Evolutionary conservation across 2,888 invertebrate species (phyloP).

Genomic region (Pristionchus exspectatus): DNA sequence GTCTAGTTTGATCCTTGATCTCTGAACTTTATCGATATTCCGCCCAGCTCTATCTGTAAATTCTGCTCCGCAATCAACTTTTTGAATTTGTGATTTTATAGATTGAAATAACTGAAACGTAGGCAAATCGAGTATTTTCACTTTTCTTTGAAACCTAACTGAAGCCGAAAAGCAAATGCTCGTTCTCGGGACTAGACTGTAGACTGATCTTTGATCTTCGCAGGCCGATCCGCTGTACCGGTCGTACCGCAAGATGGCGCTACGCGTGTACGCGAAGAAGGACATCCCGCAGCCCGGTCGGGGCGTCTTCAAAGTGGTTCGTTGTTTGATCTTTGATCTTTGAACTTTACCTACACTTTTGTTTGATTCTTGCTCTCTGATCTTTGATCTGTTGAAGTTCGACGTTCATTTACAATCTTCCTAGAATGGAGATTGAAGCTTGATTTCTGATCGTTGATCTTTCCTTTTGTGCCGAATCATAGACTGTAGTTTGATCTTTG

Average conservation of each 20-base stretch:
- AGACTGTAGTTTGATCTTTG: neutral
- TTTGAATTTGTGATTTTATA: too few relatives aligned
- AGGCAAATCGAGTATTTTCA: too few relatives aligned
- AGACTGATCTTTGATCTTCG: conserved; percentile 35
- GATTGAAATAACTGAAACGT: too few relatives aligned
- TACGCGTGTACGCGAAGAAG: conserved; percentile 36
- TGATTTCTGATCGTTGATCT: too few relatives aligned
- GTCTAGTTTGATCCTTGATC: conserved; percentile 18
- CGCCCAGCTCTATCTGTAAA: too few relatives aligned
- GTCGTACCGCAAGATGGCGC: conserved; percentile 36
- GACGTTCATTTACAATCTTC: too few relatives aligned
- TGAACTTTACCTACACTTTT: neutral
- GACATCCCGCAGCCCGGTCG: neutral
- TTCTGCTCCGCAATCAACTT: too few relatives aligned
- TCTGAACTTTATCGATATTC: neutral
- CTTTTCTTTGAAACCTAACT: too few relatives aligned
- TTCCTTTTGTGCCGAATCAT: neutral
- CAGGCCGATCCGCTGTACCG: neutral
- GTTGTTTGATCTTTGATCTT: conserved; percentile 8
- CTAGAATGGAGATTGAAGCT: too few relatives aligned
- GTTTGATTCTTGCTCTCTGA: conserved; percentile 6
- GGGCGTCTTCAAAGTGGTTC: neutral
- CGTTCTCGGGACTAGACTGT: neutral
- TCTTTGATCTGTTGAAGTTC: neutral
- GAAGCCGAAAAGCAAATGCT: too few relatives aligned